Evolutionary conservation across 2,797 vertebrate genomes (phyloP).

Genomic region (Pseudomugil tenellus): DNA sequence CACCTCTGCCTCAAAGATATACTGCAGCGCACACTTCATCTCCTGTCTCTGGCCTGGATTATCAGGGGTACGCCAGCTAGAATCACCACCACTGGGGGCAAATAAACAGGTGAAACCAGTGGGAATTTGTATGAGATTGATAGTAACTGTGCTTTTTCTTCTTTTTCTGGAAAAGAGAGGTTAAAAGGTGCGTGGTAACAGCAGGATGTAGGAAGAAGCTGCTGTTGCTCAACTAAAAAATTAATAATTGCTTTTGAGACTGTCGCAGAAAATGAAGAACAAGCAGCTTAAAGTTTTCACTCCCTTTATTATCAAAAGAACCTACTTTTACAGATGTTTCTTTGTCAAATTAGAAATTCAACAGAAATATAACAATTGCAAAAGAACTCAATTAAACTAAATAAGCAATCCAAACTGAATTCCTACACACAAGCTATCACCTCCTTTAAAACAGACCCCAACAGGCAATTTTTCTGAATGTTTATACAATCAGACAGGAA

Average conservation of each 20-base stretch:
- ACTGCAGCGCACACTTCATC: slow-evolving; percentile 50
- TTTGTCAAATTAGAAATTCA: slow-evolving; percentile 33
- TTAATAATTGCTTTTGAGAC: slow-evolving; percentile 43
- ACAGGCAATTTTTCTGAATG: slow-evolving; percentile 57
- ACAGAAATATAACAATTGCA: slow-evolving; percentile 7
- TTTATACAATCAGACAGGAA: slow-evolving; percentile 65
- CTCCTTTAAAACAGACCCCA: slow-evolving; percentile 45
- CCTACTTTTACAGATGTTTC: slow-evolving; percentile 21
- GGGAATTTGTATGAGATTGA: slow-evolving; percentile 55
- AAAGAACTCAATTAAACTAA: slow-evolving; percentile 18
- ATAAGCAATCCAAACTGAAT: slow-evolving; percentile 26
- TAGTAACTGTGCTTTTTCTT: slow-evolving; percentile 47
- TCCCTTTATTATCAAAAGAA: slow-evolving; percentile 25
- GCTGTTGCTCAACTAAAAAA: slow-evolving; percentile 63
- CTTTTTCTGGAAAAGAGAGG: slow-evolving; percentile 46
- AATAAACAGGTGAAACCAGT: slow-evolving; percentile 67
- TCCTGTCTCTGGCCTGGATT: slow-evolving; percentile 30
- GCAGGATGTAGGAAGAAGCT: slow-evolving; percentile 58
- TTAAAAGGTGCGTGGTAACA: slow-evolving; percentile 56
- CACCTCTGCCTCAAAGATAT: slow-evolving; percentile 57
- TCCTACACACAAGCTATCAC: slow-evolving; percentile 38
- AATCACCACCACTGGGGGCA: slow-evolving; percentile 53
- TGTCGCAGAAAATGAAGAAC: slow-evolving; percentile 16
- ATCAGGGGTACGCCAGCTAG: slow-evolving; percentile 27
- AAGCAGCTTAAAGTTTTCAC: slow-evolving; percentile 24